A percentile compares a stretch with the other conserved stretches of the same genome.
Conservation (phyloP, 2,888 invertebrate species). For the Autographa pulchrina region DNA sequence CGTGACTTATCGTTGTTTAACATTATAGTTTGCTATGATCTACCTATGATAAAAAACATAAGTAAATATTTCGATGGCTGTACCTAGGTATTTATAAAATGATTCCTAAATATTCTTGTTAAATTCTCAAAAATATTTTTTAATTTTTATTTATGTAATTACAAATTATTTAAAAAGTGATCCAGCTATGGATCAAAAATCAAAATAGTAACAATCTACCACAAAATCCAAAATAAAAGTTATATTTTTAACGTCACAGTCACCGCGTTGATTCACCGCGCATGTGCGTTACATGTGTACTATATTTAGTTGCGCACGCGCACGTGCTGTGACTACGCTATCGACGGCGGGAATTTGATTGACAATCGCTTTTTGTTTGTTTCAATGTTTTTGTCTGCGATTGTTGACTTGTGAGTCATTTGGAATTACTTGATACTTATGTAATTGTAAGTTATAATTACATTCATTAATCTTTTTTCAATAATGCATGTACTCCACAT, state of each 20-base stretch:
- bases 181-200: neutral
- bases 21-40: too few species aligned
- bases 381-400: slow-evolving; percentile 20
- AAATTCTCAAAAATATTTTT: too few species aligned
- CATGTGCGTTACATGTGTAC: slow-evolving; percentile 47
- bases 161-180: too few species aligned
- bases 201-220: slow-evolving; percentile 2
- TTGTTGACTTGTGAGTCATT: slow-evolving; percentile 25
- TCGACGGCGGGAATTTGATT: slow-evolving; percentile 22
- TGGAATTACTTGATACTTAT: neutral
- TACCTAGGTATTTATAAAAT: too few species aligned
- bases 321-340: slow-evolving; percentile 43
- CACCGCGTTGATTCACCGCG: slow-evolving; percentile 41
- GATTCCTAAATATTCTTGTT: too few species aligned
- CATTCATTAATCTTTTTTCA: too few species aligned
- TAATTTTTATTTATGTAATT: too few species aligned
- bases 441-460: neutral
- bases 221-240: slow-evolving; percentile 20
- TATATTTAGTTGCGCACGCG: slow-evolving; percentile 57
- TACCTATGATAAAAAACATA: too few species aligned
- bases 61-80: too few species aligned
- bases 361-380: slow-evolving; percentile 35
- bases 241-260: slow-evolving; percentile 30
- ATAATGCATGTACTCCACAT: too few species aligned
- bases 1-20: too few species aligned